A percentile compares a stretch with the other conserved stretches of the same genome.
Evolutionary conservation across 2,888 invertebrate species (phyloP).

Genomic region (Phlogophora meticulosa): DNA sequence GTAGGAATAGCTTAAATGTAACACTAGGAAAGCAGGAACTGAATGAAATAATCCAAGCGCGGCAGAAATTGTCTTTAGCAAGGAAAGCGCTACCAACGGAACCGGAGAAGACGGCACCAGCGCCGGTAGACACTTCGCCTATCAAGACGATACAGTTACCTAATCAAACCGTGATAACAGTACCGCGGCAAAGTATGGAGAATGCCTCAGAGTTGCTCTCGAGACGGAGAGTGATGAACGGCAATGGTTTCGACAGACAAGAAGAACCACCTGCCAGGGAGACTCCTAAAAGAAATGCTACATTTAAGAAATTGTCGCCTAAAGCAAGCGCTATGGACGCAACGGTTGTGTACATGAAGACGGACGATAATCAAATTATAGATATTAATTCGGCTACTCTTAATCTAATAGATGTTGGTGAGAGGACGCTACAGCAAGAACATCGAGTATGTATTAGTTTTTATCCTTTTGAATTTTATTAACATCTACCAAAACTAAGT

Average conservation of each 20-base stretch:
- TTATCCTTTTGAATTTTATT: not conserved
- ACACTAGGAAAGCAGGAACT: conserved; percentile 87
- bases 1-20: conserved; percentile 81
- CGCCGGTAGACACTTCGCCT: conserved; percentile 76
- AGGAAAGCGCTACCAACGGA: conserved; percentile 84
- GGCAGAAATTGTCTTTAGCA: conserved; percentile 86
- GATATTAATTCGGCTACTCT: conserved; percentile 88
- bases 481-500: no score
- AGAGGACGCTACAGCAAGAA: conserved; percentile 77
- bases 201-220: conserved; percentile 86
- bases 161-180: conserved; percentile 84
- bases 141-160: conserved; percentile 86
- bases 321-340: conserved; percentile 79
- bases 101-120: conserved; percentile 74
- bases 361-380: conserved; percentile 82
- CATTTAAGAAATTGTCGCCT: conserved; percentile 84
- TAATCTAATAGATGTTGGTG: conserved; percentile 81
- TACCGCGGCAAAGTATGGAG: conserved; percentile 85
- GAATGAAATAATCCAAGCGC: conserved; percentile 87
- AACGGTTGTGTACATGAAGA: conserved; percentile 82
- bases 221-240: conserved; percentile 79
- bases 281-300: conserved; percentile 82
- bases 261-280: conserved; percentile 81
- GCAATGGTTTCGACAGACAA: conserved; percentile 74
- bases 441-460: conserved; percentile 72